These are phyloP conservation scores for Gallirallus australis DNA, from an alignment of 2,797 vertebrate species.

Conservation along the genomic window DNA sequence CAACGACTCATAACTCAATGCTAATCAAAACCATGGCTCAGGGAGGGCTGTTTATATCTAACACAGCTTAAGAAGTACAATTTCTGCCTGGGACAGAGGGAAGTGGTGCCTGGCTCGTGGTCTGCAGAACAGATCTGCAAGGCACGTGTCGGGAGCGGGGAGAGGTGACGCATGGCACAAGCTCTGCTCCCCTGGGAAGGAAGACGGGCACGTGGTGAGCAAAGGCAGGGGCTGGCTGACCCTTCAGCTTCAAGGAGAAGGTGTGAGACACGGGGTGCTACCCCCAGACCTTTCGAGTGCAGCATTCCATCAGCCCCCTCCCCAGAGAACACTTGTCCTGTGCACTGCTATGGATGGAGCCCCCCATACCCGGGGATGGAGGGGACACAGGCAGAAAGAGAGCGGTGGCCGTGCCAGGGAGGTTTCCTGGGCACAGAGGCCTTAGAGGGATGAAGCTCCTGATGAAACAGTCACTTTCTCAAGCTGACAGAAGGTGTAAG, in stretches of 20 bases:
- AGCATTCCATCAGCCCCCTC: neutral
- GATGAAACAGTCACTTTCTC: neutral
- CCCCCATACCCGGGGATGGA: neutral
- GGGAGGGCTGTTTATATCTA: neutral
- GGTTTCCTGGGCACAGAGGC: neutral
- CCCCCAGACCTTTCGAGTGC: neutral
- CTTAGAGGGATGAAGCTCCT: neutral
- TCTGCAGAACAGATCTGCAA: neutral
- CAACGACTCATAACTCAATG: neutral
- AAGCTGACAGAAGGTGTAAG: neutral
- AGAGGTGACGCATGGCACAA: neutral
- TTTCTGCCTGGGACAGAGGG: neutral
- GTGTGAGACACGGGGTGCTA: neutral
- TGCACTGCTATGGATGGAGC: neutral
- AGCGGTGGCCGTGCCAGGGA: neutral
- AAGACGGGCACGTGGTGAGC: rapidly evolving
- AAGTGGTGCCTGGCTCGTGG: neutral
- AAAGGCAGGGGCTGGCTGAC: neutral
- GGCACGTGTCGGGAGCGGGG: neutral
- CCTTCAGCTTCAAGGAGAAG: neutral
- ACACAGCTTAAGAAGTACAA: neutral
- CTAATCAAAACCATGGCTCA: neutral
- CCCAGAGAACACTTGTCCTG: neutral
- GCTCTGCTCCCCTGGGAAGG: neutral
- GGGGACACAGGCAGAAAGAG: neutral